A percentile compares a stretch with the other conserved stretches of the same genome.
Evolutionary conservation across 2,888 invertebrate species (phyloP).

Genomic region (Mellilla xanthometata): DNA sequence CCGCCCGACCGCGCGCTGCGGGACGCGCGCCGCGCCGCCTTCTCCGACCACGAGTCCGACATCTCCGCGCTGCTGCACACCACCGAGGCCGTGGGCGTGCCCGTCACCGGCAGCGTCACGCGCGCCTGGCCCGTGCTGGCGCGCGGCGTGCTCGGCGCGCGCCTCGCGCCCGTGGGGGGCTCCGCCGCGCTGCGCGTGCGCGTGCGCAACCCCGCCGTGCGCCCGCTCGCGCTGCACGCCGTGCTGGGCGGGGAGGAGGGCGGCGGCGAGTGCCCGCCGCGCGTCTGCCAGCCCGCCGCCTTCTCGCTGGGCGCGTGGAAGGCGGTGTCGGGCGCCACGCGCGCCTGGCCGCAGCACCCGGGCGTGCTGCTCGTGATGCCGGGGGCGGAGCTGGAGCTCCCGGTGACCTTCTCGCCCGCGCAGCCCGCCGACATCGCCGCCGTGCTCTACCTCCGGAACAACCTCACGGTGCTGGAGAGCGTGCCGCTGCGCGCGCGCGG

Average conservation of each 20-base stretch:
- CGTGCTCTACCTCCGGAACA: constrained; percentile 86
- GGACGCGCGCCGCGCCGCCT: constrained; percentile 30
- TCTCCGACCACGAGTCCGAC: constrained; percentile 68
- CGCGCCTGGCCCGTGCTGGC: constrained; percentile 19
- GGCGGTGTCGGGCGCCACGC: constrained; percentile 33
- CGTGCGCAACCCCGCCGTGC: constrained; percentile 87
- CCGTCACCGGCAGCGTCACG: constrained; percentile 5
- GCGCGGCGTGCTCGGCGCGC: constrained; percentile 11
- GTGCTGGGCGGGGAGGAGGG: constrained; percentile 72
- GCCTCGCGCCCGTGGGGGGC: constrained; percentile 53
- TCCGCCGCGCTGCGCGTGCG: constrained; percentile 84
- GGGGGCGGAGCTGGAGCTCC: constrained; percentile 73
- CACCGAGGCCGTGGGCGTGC: not conserved
- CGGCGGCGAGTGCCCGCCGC: constrained; percentile 88
- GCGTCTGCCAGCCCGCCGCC: constrained; percentile 29
- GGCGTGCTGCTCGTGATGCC: constrained; percentile 78
- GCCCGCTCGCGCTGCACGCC: constrained; percentile 86
- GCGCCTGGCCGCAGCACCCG: constrained; percentile 21
- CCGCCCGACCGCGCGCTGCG: constrained; percentile 31
- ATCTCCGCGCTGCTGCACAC: not conserved
- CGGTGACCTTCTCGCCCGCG: constrained; percentile 70
- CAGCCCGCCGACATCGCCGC: constrained; percentile 67
- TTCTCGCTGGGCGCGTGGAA: constrained; percentile 52
- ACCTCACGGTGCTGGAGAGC: constrained; percentile 95
- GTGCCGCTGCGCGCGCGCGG: constrained; percentile 92